Evolutionary conservation across 2,113 vertebrate species (phyloP).

Genomic region (Poicephalus meyeri): DNA sequence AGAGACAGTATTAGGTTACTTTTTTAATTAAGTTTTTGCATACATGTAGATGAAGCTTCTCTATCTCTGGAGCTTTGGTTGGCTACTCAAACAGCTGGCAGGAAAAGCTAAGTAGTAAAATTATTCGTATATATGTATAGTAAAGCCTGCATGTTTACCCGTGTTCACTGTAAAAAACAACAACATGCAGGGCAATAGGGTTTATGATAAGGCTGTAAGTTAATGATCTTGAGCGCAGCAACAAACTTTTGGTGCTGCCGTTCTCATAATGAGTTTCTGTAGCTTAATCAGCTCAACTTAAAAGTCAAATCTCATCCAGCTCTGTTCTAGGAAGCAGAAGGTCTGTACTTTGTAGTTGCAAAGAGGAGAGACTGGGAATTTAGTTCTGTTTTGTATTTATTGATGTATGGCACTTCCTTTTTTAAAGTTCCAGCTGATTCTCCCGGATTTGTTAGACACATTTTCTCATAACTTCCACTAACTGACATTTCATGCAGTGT

Average conservation of each 20-base stretch:
- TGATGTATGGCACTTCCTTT: not conserved
- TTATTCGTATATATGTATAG: not conserved
- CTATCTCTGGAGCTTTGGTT: not conserved
- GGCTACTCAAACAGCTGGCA: slow-evolving; percentile 2
- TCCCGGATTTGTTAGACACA: not conserved
- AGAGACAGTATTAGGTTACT: not conserved
- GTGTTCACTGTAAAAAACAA: not conserved
- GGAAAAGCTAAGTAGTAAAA: not conserved
- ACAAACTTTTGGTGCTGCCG: not conserved
- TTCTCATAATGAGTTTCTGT: not conserved
- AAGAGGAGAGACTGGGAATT: not conserved
- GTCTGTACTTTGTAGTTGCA: not conserved
- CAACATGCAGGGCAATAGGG: not conserved
- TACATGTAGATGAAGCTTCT: not conserved
- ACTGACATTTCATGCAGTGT: not conserved
- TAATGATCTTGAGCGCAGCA: not conserved
- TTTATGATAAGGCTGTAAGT: not conserved
- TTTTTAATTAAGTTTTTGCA: slow-evolving; percentile 24
- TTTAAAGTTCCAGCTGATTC: not conserved
- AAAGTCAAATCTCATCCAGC: not conserved
- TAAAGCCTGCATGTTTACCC: not conserved
- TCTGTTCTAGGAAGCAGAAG: not conserved
- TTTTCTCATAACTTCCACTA: not conserved
- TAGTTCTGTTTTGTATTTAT: not conserved
- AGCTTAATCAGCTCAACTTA: not conserved